phyloP scores from a whole-genome alignment of 2,888 invertebrate species.

The Drosophila greeni region DNA sequence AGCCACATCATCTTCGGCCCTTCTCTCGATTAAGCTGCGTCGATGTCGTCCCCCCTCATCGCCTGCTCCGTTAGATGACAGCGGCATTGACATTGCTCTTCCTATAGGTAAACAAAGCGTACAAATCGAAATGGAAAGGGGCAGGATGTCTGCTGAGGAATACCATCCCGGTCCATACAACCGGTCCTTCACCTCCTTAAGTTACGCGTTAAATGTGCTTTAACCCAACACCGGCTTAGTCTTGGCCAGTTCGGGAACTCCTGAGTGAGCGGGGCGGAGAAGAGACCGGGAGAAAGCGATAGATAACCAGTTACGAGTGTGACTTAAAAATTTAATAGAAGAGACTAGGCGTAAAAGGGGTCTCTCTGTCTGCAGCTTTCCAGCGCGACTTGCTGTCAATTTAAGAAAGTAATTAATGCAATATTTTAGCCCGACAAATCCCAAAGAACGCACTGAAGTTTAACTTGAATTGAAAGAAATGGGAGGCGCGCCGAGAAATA shows the following conservation, averaged over 20 bases:
- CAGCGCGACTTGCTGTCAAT: conserved; percentile 31
- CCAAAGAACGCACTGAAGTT: conserved; percentile 33
- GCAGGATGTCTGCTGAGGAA: neutral
- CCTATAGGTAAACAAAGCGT: conserved; percentile 50
- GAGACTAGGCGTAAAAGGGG: conserved; percentile 2
- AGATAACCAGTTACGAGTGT: conserved; percentile 2
- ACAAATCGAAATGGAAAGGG: conserved; percentile 8
- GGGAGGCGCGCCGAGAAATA: conserved; percentile 28
- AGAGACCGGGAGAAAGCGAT: conserved; percentile 2
- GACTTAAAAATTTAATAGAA: conserved; percentile 22
- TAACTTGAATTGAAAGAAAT: conserved; percentile 49
- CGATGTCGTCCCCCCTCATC: conserved; percentile 56
- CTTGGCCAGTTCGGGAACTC: conserved; percentile 24
- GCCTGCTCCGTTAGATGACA: conserved; percentile 43
- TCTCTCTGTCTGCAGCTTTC: conserved; percentile 3
- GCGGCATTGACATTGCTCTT: conserved; percentile 55
- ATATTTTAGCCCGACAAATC: conserved; percentile 39
- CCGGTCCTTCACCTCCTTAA: conserved; percentile 31
- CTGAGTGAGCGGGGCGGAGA: neutral
- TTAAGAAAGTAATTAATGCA: conserved; percentile 51
- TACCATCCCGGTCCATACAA: conserved; percentile 15
- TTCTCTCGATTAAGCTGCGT: conserved; percentile 67
- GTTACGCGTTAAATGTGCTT: conserved; percentile 61
- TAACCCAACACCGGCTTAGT: conserved; percentile 52
- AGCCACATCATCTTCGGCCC: conserved; percentile 25